Evolutionary conservation across 2,888 invertebrate genomes (phyloP), one percentile per base, ranked within the genome.

Genomic region (Ernsta delagoae): DNA sequence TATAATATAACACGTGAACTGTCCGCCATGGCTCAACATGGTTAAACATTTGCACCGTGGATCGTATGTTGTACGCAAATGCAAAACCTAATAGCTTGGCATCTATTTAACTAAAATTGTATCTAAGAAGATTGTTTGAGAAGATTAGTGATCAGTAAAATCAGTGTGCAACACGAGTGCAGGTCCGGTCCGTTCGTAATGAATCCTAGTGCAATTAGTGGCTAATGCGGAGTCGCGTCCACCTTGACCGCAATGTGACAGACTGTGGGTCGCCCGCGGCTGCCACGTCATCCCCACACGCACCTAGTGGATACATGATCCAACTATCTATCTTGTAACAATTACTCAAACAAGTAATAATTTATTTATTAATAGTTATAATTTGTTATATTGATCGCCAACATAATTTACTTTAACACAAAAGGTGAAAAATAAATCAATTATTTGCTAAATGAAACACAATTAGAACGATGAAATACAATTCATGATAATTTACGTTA

Each of bases 191-290:
- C 45, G 45, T 34, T 43, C 56, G 34, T 16, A 45, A 56, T 34
- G 39, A 54, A n/a, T 63, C 54, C 43, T n/a, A 43, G 56, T 34
- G 56, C 43, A 64, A 64, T 64, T 56, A 64, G 64, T 24, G 24
- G 24, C 24, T 36, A 36, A 6, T 57, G 48, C 45, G 16, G 5
- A 65, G 59, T 53, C 59, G 56, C 53, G 39, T 12, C n/a, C 9
- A 59, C 63, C 63, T 63, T 57, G 59, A 16, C 63, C 63, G 69
- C 24, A 69, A 69, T 63, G 50, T 41, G 69, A 43, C 69, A 75
- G 75, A 71, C 72, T 56, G 70, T 63, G 70, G 57, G 73, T 67
- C 65, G 70, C 70, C 59, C 53, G 56, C 57, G 54, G 54, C 34
- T 7, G 54, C 11, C 24, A 50, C 50, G 50, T 50, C 16, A 50